phyloP scores from a whole-genome alignment of 2,888 invertebrate genomes.

The Pimpla rufipes region DNA sequence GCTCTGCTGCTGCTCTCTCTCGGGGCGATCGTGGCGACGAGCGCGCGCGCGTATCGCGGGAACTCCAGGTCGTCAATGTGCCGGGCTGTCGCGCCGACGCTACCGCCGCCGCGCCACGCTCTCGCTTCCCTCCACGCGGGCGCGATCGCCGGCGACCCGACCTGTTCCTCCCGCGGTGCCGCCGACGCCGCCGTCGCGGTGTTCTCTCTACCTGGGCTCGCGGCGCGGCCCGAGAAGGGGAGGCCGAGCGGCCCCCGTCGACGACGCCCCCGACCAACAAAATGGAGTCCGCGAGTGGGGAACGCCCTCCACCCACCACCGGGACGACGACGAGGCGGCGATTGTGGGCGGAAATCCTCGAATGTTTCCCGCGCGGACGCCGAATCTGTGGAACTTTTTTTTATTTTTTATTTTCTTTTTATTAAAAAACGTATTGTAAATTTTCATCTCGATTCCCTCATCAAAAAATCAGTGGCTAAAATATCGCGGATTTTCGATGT shows the following conservation, averaged over 20 bases:
- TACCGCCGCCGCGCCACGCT: conserved; percentile 46
- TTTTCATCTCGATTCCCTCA: too few relatives aligned
- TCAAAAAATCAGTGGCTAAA: too few relatives aligned
- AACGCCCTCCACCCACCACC: conserved; percentile 70
- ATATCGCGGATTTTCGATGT: too few relatives aligned
- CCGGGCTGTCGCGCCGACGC: conserved; percentile 65
- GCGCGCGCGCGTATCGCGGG: conserved; percentile 81
- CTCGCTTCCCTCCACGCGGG: conserved; percentile 77
- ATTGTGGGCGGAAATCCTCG: too few relatives aligned
- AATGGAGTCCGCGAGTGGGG: conserved; percentile 79
- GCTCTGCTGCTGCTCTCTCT: conserved; percentile 40
- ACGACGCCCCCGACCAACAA: conserved; percentile 78
- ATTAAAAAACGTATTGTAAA: too few relatives aligned
- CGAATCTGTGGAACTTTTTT: too few relatives aligned
- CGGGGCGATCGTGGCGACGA: conserved; percentile 30
- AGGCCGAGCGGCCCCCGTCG: conserved; percentile 68
- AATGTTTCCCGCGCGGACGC: too few relatives aligned
- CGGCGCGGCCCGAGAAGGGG: conserved; percentile 66
- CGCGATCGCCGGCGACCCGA: conserved; percentile 46
- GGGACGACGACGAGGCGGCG: background rate
- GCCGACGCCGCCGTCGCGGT: conserved; percentile 24
- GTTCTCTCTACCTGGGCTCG: background rate
- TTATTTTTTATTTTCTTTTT: too few relatives aligned
- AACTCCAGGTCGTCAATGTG: conserved; percentile 81
- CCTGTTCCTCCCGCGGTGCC: conserved; percentile 40